Conservation (phyloP, 2,888 invertebrate genomes). For the Celastrina argiolus region DNA sequence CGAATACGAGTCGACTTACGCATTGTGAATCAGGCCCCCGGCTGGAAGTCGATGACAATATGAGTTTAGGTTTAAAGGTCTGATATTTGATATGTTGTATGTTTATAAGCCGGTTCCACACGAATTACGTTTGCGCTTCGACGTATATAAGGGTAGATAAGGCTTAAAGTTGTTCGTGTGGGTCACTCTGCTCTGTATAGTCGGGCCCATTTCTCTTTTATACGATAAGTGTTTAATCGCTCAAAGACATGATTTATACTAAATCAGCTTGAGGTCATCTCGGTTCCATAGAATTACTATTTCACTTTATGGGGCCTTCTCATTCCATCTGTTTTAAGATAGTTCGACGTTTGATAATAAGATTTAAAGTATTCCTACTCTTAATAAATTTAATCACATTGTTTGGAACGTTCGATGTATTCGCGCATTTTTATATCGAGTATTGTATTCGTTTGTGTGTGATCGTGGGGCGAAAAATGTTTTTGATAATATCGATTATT, state of each 20-base stretch:
- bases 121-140: slow-evolving; percentile 28
- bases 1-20: too few relatives aligned
- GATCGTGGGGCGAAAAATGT: not conserved
- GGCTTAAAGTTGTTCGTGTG: slow-evolving; percentile 28
- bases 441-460: not conserved
- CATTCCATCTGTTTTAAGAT: slow-evolving; percentile 15
- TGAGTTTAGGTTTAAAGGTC: slow-evolving; percentile 51
- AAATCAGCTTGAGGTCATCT: slow-evolving; percentile 15
- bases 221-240: slow-evolving; percentile 15
- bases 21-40: too few relatives aligned
- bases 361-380: slow-evolving; percentile 18
- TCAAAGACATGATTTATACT: slow-evolving; percentile 19
- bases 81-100: slow-evolving; percentile 40
- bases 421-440: slow-evolving; percentile 12
- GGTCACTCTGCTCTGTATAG: slow-evolving; percentile 32
- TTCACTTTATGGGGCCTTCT: slow-evolving; percentile 18
- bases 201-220: slow-evolving; percentile 26
- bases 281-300: slow-evolving; percentile 20
- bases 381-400: slow-evolving; percentile 12
- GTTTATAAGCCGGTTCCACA: slow-evolving; percentile 29
- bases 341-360: slow-evolving; percentile 19
- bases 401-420: slow-evolving; percentile 9
- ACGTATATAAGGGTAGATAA: slow-evolving; percentile 20
- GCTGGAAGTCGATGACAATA: slow-evolving; percentile 58
- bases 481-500: not conserved